Evolutionary conservation across 2,113 vertebrate genomes (phyloP).

Genomic region (Paramisgurnus dabryanus): DNA sequence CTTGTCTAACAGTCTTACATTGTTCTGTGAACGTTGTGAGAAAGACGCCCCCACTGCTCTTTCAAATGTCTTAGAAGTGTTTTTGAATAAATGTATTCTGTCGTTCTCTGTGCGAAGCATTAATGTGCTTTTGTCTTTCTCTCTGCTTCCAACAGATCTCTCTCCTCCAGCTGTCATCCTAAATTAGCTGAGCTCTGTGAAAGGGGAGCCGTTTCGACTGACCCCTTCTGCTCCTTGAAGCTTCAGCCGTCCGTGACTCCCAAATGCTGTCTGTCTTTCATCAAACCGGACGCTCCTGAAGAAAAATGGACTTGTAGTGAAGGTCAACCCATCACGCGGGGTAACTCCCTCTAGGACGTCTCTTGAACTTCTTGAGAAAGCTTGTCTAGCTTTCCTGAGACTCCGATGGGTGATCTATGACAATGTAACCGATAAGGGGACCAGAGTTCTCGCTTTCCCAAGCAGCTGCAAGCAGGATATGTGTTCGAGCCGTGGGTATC

Average conservation of each 20-base stretch:
- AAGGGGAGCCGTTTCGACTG: slow-evolving; percentile 56
- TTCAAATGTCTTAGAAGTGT: slow-evolving; percentile 10
- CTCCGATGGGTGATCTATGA: slow-evolving; percentile 61
- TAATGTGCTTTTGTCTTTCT: slow-evolving; percentile 35
- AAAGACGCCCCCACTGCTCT: slow-evolving; percentile 35
- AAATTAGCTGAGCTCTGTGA: slow-evolving; percentile 62
- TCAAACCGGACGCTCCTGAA: slow-evolving; percentile 52
- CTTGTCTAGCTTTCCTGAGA: slow-evolving; percentile 50
- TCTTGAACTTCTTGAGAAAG: slow-evolving; percentile 55
- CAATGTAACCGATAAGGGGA: slow-evolving; percentile 70
- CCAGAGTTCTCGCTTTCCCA: slow-evolving; percentile 64
- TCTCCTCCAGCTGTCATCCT: slow-evolving; percentile 62
- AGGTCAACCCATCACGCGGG: slow-evolving; percentile 48
- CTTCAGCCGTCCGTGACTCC: slow-evolving; percentile 59
- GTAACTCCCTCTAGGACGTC: slow-evolving; percentile 2
- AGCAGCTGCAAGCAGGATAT: slow-evolving; percentile 74
- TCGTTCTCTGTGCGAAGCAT: not conserved
- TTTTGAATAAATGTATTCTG: slow-evolving; percentile 33
- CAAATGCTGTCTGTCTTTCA: slow-evolving; percentile 62
- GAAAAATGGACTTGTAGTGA: slow-evolving; percentile 68
- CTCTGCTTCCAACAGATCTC: slow-evolving; percentile 58
- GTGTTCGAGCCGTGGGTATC: slow-evolving; percentile 78
- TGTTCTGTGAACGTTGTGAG: slow-evolving; percentile 27
- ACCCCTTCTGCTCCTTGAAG: slow-evolving; percentile 56
- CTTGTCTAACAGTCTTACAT: slow-evolving; percentile 41